A percentile compares a stretch with the other conserved stretches of the same genome.
Evolutionary conservation across 2,888 invertebrate species (phyloP).

Genomic region (Cybosia mesomella): DNA sequence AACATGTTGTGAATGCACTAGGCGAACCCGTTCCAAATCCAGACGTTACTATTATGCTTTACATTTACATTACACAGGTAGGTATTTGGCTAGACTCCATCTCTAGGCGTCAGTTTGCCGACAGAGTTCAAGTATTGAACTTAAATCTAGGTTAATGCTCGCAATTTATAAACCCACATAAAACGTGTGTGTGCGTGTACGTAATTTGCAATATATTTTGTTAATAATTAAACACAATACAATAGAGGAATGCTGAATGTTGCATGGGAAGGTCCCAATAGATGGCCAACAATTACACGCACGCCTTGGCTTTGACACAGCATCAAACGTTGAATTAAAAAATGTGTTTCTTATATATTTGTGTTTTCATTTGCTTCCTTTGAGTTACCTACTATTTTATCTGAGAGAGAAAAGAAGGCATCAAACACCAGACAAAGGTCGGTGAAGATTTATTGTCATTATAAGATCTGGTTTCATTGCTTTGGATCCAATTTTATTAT

Average conservation of each 20-base stretch:
- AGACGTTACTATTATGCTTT: conserved; percentile 19
- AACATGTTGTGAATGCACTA: conserved; percentile 13
- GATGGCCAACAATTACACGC: conserved; percentile 23
- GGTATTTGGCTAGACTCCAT: conserved; percentile 65
- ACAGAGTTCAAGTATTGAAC: conserved; percentile 49
- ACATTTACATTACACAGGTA: conserved; percentile 29
- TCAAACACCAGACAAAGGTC: conserved; percentile 22
- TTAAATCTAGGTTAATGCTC: conserved; percentile 63
- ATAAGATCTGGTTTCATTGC: not conserved
- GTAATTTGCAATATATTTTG: conserved; percentile 30
- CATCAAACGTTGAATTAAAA: not conserved
- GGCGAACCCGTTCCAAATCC: conserved; percentile 18
- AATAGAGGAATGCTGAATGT: conserved; percentile 21
- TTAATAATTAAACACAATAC: conserved; percentile 21
- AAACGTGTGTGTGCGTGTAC: conserved; percentile 17
- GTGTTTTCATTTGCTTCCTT: not conserved
- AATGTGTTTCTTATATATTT: conserved; percentile 1
- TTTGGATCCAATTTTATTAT: conserved; percentile 1
- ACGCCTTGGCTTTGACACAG: conserved; percentile 14
- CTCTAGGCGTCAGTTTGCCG: conserved; percentile 42
- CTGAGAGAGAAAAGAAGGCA: not conserved
- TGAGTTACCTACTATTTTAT: not conserved
- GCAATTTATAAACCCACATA: conserved; percentile 40
- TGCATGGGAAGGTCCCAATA: conserved; percentile 17
- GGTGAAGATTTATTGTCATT: not conserved